Evolutionary conservation across 2,888 invertebrate genomes (phyloP).

Genomic region (Conistra vaccinii): DNA sequence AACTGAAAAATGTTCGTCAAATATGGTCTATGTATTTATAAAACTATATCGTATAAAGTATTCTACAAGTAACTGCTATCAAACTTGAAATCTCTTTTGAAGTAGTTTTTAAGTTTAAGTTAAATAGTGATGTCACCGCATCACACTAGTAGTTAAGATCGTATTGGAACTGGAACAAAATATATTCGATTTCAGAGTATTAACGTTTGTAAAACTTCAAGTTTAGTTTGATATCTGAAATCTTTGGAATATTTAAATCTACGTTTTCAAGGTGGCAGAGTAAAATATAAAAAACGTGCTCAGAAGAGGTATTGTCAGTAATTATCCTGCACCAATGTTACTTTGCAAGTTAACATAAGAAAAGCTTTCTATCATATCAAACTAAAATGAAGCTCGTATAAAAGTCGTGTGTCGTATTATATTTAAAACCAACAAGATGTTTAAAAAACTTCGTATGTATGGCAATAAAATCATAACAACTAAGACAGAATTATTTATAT

Average conservation of each 20-base stretch:
- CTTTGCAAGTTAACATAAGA: conserved; percentile 5
- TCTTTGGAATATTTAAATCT: background rate
- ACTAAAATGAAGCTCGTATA: conserved; percentile 19
- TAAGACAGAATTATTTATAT: conserved; percentile 49
- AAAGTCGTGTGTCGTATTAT: conserved; percentile 12
- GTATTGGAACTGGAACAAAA: conserved; percentile 61
- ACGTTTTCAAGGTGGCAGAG: background rate
- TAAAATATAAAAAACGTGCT: background rate
- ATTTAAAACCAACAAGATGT: conserved; percentile 16
- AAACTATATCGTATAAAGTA: conserved; percentile 37
- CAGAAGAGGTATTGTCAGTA: background rate
- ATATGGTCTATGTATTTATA: conserved; percentile 25
- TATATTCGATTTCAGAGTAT: conserved; percentile 27
- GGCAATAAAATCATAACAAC: conserved; percentile 55
- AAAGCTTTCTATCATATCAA: conserved; percentile 23
- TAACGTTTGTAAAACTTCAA: conserved; percentile 1
- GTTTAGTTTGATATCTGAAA: conserved; percentile 21
- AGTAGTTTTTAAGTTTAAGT: conserved; percentile 36
- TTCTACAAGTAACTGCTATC: conserved; percentile 37
- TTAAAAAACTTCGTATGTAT: conserved; percentile 34
- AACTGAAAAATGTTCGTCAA: background rate
- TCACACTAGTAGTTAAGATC: conserved; percentile 44
- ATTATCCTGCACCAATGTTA: background rate
- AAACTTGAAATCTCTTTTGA: conserved; percentile 49
- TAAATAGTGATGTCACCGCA: conserved; percentile 22